phyloP scores from a whole-genome alignment of 2,113 vertebrate genomes.

The Ophthalmolycus amberensis region DNA sequence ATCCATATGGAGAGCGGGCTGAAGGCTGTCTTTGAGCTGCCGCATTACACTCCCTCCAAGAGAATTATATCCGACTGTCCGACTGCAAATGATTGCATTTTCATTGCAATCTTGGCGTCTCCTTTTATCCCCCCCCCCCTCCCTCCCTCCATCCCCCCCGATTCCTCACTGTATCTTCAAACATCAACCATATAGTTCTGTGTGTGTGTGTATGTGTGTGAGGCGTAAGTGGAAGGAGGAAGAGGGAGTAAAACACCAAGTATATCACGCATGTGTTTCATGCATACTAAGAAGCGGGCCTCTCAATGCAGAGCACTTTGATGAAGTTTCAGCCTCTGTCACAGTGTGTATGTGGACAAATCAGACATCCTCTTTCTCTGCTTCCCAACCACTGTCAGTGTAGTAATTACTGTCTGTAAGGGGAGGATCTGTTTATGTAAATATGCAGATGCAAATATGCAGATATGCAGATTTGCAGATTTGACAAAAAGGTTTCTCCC shows the following conservation, averaged over 20 bases:
- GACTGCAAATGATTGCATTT: slow-evolving; percentile 79
- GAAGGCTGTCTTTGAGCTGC: slow-evolving; percentile 67
- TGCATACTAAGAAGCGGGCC: slow-evolving; percentile 63
- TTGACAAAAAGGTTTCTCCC: slow-evolving; percentile 67
- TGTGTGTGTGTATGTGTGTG: slow-evolving; percentile 44
- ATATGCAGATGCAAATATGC: slow-evolving; percentile 11
- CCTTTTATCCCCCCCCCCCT: slow-evolving; percentile 66
- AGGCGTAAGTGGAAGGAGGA: slow-evolving; percentile 7
- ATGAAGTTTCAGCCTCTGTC: slow-evolving; percentile 71
- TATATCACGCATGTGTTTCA: slow-evolving; percentile 45
- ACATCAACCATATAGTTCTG: slow-evolving; percentile 57
- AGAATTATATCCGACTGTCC: slow-evolving; percentile 70
- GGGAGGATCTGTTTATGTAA: slow-evolving; percentile 73
- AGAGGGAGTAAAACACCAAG: slow-evolving; percentile 32
- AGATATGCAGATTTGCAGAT: slow-evolving; percentile 21
- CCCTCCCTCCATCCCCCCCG: slow-evolving; percentile 30
- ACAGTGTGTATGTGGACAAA: slow-evolving; percentile 61
- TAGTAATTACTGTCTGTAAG: slow-evolving; percentile 74
- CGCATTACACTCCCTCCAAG: slow-evolving; percentile 57
- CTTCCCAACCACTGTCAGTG: slow-evolving; percentile 66
- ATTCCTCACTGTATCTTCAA: slow-evolving; percentile 71
- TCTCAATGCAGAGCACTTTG: slow-evolving; percentile 52
- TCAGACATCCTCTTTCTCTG: slow-evolving; percentile 66
- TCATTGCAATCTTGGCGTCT: slow-evolving; percentile 69
- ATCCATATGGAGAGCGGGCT: slow-evolving; percentile 65